Base-by-base conservation (phyloP, 92 coral and sea anemone genomes). In the Desmophyllum pertusum region DNA sequence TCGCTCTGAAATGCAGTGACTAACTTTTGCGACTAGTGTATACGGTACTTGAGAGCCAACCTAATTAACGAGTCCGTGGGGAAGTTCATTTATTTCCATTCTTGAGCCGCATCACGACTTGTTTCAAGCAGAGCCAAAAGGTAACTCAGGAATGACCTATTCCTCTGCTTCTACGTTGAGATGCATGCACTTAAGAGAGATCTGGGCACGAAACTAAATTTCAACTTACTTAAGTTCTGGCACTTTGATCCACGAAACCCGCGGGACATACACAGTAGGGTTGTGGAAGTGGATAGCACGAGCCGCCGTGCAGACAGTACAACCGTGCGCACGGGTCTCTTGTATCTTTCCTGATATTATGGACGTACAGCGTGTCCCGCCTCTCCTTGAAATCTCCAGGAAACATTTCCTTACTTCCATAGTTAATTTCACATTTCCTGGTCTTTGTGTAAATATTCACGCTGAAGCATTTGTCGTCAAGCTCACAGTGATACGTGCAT, bases 401-500 rank as follows among this genome's bases (percentile, higher is more conserved):
- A 27, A 59, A 75, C 87, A 76, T 48, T 67, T 90, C 88, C 13
- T 61, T 53, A n/a, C 74, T 73, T 64, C 83, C 81, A 64, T 86
- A 52, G 70, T 89, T 89, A 30, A 67, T 11, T 71, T 76, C 84
- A 52, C 93, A 90, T 2, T 35, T 71, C 27, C 75, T 48, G 46
- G 76, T 39, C 31, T 61, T 57, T 61, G 76, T 23, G 41, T 52
- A 50, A 45, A 81, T 81, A 35, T 90, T 90, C 38, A 90, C 76
- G 30, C 93, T 90, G 73, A 86, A 75, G 18, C 93, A 90, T 23
- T 62, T 61, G 18, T 63, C 8, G 25, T 90, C 80, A 41, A 85
- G 77, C 66, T 90, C 93, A 72, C 93, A 90, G 38, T 29, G 31
- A 50, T 75, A 70, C 5, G 89, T 77, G 37, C 93, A 90, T 46